A percentile compares a stretch with the other conserved stretches of the same genome.
Evolutionary conservation across 53 echinoderm and acorn worm genomes (phyloP).

Genomic region (Stichopus horrens): DNA sequence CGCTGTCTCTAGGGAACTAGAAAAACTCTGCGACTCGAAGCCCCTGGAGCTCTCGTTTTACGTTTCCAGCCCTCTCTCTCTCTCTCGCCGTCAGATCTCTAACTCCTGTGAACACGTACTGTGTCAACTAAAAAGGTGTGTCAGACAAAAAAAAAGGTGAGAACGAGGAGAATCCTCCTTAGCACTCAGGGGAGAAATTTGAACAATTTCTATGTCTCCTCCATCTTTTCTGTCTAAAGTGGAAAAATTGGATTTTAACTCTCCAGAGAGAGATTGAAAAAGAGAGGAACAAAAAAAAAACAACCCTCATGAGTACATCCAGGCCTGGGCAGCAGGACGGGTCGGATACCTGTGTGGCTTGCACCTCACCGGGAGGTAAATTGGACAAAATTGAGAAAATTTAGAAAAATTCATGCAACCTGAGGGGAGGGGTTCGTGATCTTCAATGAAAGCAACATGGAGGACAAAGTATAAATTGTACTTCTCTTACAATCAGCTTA

Average conservation of each 20-base stretch:
- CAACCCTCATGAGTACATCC: not conserved
- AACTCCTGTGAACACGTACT: not conserved
- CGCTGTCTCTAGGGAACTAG: slow-evolving; percentile 38
- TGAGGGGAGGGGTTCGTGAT: slow-evolving; percentile 34
- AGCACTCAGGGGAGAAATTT: slow-evolving; percentile 44
- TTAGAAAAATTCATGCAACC: slow-evolving; percentile 18
- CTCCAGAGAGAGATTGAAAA: not conserved
- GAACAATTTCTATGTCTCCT: slow-evolving; percentile 45
- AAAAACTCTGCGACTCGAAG: slow-evolving; percentile 40
- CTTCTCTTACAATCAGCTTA: slow-evolving; percentile 39
- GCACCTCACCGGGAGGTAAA: slow-evolving; percentile 34
- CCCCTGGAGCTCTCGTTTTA: slow-evolving; percentile 28
- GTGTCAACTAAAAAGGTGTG: slow-evolving; percentile 29
- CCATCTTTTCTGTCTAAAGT: not conserved
- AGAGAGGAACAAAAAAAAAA: not conserved
- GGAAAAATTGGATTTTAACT: slow-evolving; percentile 41
- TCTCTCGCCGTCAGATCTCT: not conserved
- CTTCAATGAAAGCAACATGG: slow-evolving; percentile 40
- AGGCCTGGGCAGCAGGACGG: not conserved
- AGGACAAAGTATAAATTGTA: slow-evolving; percentile 39
- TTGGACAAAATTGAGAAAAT: slow-evolving; percentile 27
- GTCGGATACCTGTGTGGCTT: slow-evolving; percentile 46
- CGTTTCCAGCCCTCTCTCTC: not conserved
- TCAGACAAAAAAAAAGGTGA: not conserved
- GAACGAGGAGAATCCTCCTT: slow-evolving; percentile 5